Conservation (phyloP, 1,140 invertebrate genomes). For the Polyergus mexicanus region DNA sequence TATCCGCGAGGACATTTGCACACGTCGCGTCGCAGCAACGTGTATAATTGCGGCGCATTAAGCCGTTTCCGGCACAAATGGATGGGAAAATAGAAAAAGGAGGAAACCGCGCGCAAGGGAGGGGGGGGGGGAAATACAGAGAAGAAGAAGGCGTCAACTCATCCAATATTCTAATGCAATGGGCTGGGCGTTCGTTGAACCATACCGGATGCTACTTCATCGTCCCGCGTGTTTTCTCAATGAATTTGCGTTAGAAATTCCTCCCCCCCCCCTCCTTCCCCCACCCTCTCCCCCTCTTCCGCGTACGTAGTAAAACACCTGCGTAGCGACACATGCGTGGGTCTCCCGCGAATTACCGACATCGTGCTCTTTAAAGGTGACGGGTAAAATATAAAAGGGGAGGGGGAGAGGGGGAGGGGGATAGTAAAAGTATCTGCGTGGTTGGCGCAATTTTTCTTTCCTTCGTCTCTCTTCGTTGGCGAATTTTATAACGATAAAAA, state of each 20-base stretch:
- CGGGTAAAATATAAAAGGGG: conserved; percentile 59
- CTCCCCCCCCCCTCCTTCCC: too few relatives aligned
- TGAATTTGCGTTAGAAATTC: conserved; percentile 55
- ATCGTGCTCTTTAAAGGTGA: conserved; percentile 51
- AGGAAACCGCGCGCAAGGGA: conserved; percentile 3
- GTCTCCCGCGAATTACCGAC: conserved; percentile 14
- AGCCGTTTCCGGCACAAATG: conserved; percentile 12
- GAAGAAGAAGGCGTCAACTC: conserved; percentile 65
- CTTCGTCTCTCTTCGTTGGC: not conserved
- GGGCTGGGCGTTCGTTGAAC: conserved; percentile 83
- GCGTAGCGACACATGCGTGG: conserved; percentile 17
- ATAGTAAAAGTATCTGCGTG: conserved; percentile 66
- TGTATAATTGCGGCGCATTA: not conserved
- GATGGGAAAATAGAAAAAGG: conserved; percentile 2
- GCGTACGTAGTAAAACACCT: conserved; percentile 40
- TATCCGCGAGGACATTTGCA: not conserved
- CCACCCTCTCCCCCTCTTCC: not conserved
- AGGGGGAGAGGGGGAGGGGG: too few relatives aligned
- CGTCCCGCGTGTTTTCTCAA: conserved; percentile 60
- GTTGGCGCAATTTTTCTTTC: conserved; percentile 12
- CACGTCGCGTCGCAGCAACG: not conserved
- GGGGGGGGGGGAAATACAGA: not conserved
- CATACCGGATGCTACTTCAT: conserved; percentile 62
- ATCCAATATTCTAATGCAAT: conserved; percentile 83
- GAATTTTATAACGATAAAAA: not conserved